Base-by-base conservation (phyloP, 2,113 vertebrate genomes). In the Procavia capensis region DNA sequence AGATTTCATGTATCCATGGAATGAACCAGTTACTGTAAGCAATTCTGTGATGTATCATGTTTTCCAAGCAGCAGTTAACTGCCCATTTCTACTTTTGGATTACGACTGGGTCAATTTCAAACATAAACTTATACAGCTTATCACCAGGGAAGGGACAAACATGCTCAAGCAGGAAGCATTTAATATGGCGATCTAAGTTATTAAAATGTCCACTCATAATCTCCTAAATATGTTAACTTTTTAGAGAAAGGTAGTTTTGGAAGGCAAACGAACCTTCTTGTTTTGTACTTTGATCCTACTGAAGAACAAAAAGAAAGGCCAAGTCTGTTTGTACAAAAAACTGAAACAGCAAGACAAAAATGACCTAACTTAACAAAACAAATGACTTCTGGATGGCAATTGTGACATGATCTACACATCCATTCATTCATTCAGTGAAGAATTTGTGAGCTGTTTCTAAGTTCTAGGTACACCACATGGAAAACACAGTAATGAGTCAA, bases 221-320 rank as follows among this genome's bases (percentile, higher is more conserved):
- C 70, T 4, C 39, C 61, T 24, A 95, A 59, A 74, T 85, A 78
- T 25, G 89, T 91, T 89, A 94, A 93, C 39, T 43, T 89, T 85
- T 92, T 24, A 82, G n/a, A 24, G 29, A 14, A 90, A 27, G 19
- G 59, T 0, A 43, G 24, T 81, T 93, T 94, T 83, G 68, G 20
- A 85, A 96, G 29, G 50, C 24, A 75, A 94, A 61, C 11, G 27
- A 90, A 59, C 95, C 68, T 94, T 95, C 43, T 66, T 89, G 54
- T 85, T 54, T 50, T 72, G 31, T 54, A 79, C 63, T 86, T 92
- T 81, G 27, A 94, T 24, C 22, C 16, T 47, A 59, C 29, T 85
- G n/a, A 82, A 86, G 63, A 89, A 95, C 31, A 78, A 29, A 76
- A 96, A 79, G 39, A 63, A 94, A 74, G 85, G 57, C 36, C 87